Evolutionary conservation across 2,888 invertebrate genomes (phyloP).

Genomic region (Oxystoma pomonae): DNA sequence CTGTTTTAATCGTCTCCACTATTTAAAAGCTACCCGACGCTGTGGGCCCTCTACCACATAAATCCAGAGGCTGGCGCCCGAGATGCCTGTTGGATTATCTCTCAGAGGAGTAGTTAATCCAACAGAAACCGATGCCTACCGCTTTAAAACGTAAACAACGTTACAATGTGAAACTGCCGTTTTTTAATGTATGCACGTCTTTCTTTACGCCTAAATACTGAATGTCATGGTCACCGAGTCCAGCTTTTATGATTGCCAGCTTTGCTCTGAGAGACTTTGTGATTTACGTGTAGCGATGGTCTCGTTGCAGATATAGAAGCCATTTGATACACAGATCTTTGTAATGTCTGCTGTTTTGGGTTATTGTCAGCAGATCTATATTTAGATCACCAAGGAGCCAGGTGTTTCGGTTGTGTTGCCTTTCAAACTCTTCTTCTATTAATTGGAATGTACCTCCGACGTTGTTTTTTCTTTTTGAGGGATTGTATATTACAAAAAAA

Average conservation of each 20-base stretch:
- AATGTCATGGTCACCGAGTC: background rate
- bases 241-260: background rate
- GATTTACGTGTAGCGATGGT: background rate
- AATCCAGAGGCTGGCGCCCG: too few relatives aligned
- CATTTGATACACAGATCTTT: background rate
- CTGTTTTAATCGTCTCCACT: too few relatives aligned
- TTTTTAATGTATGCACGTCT: too few relatives aligned
- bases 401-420: background rate
- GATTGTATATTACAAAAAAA: background rate
- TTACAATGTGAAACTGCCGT: too few relatives aligned
- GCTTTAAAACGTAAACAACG: too few relatives aligned
- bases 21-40: too few relatives aligned
- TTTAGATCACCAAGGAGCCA: background rate
- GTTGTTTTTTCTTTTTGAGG: background rate
- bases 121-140: too few relatives aligned
- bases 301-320: background rate
- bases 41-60: too few relatives aligned
- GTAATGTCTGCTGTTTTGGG: background rate
- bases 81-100: too few relatives aligned
- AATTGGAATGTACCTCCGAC: background rate
- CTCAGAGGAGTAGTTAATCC: too few relatives aligned
- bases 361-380: background rate
- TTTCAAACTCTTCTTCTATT: background rate
- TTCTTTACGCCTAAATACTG: too few relatives aligned
- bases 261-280: background rate